A percentile compares a stretch with the other conserved stretches of the same genome.
phyloP scores from a whole-genome alignment of 30 jellyfish, hydroid and myxozoan species.

The Aurelia aurita complex sp. Pacific region DNA sequence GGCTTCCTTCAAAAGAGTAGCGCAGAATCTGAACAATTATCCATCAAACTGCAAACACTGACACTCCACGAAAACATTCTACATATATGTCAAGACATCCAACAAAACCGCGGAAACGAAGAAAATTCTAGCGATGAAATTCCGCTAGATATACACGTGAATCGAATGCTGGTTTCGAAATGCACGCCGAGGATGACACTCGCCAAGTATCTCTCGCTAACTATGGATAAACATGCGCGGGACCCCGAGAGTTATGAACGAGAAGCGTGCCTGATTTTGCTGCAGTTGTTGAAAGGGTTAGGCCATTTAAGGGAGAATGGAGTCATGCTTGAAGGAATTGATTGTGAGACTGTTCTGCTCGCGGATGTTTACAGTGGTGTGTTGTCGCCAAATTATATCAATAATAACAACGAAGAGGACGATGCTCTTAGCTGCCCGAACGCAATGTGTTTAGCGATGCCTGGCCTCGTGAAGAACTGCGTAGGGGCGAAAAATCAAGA shows the following conservation, averaged over 20 bases:
- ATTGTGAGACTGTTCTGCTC: conserved; percentile 62
- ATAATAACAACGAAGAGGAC: conserved; percentile 9
- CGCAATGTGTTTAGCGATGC: conserved; percentile 59
- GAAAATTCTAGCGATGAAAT: conserved; percentile 49
- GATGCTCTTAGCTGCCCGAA: conserved; percentile 55
- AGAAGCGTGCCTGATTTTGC: conserved; percentile 77
- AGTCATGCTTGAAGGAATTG: conserved; percentile 31
- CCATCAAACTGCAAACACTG: conserved; percentile 13
- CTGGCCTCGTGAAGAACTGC: conserved; percentile 9
- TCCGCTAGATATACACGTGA: conserved; percentile 75
- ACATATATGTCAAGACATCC: conserved; percentile 81
- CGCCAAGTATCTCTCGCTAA: conserved; percentile 55
- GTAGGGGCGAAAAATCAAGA: neutral
- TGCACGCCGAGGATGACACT: conserved; percentile 78
- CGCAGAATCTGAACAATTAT: conserved; percentile 1
- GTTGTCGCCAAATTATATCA: conserved; percentile 51
- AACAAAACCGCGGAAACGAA: conserved; percentile 16
- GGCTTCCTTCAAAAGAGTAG: conserved; percentile 32
- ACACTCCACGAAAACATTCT: conserved; percentile 80
- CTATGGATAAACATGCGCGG: conserved; percentile 79
- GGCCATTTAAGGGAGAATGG: conserved; percentile 62
- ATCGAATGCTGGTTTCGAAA: conserved; percentile 79
- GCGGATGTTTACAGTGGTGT: conserved; percentile 61
- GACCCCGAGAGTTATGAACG: conserved; percentile 84
- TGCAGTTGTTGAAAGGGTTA: conserved; percentile 81